These are phyloP conservation scores for Teinopalpus imperialis DNA, from an alignment of 2,888 invertebrate genomes.

Conservation along the genomic window DNA sequence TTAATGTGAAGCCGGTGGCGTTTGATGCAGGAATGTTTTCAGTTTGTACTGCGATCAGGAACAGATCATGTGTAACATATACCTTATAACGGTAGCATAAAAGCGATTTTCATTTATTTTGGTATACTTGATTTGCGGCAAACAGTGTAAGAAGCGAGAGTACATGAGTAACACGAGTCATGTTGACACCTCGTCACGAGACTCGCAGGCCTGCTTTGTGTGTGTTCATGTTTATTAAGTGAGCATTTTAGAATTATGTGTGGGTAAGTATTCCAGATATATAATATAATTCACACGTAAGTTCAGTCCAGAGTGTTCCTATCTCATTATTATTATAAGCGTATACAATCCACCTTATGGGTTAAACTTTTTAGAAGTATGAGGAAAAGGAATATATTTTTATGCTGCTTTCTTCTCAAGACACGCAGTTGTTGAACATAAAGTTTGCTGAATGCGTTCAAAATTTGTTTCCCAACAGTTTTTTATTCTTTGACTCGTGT, in stretches of 20 bases:
- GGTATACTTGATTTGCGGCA: slow-evolving; percentile 18
- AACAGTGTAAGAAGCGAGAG: slow-evolving; percentile 5
- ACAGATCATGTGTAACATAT: slow-evolving; percentile 1
- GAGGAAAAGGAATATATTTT: no score
- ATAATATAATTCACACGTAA: slow-evolving; percentile 1
- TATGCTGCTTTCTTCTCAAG: no score
- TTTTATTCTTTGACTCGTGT: no score
- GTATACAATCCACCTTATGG: no score
- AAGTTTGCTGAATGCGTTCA: no score
- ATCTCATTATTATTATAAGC: no score
- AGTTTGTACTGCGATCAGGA: slow-evolving; percentile 11
- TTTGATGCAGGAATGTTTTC: slow-evolving; percentile 22
- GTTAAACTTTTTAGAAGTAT: no score
- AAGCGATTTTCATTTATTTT: slow-evolving; percentile 4
- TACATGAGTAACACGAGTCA: slow-evolving; percentile 25
- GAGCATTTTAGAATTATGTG: slow-evolving; percentile 12
- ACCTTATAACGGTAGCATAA: not conserved
- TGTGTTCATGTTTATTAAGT: slow-evolving; percentile 16
- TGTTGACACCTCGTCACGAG: slow-evolving; percentile 24
- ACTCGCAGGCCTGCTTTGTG: slow-evolving; percentile 14
- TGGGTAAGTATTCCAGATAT: not conserved
- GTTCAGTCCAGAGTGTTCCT: not conserved
- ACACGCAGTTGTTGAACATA: no score
- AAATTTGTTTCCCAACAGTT: no score
- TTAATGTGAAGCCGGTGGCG: slow-evolving; percentile 25